Base-by-base conservation (phyloP, 2,888 invertebrate genomes). In the Imbricaverruca yamaguchii region DNA sequence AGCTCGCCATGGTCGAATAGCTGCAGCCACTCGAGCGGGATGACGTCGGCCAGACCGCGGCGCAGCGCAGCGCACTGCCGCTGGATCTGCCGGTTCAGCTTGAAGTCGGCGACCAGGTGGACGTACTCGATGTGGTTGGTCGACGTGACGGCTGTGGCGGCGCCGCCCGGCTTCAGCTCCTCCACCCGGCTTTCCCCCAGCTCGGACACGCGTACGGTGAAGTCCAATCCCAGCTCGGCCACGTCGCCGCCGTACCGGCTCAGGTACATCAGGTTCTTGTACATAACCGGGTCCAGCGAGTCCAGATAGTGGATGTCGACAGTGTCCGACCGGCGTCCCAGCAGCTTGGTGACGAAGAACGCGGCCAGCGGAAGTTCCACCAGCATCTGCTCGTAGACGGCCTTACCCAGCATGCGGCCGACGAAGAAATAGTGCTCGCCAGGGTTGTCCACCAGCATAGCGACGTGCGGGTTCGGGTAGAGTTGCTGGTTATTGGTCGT, bases 111-210 rank as follows among this genome's bases (percentile, higher is more conserved):
- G 89, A 98, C 93, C 84, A 96, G 89, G 87, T 98, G 97, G 84
- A 99, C 94, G 87, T 98, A 99, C 87, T 98, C 97, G 86, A 97
- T 94, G 83, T 96, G 91, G 89, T 99, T 99, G 84, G 92, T 92
- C 84, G 93, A 92, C 15, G 94, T 96, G 0, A 99, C 98, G 15
- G 93, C 91, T 86, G 96, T 96, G 86, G 95, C 93, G 80, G 92
- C 90, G 1, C 98, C 99, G 82, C 93, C 93, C 0, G 94, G 93
- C 87, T 97, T 97, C 82, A 99, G 88, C 86, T 98, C 98, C 82
- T 95, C 93, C 84, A 95, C 90, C 91, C 92, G 87, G 80, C 94
- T 93, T 87, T 96, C 94, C 0, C 97, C 97, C 81, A 97, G 90
- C 86, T 96, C 95, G 85, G 95, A 94, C 85, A 92, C 93, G 79